phyloP scores from a whole-genome alignment of 2,888 invertebrate species.

The Liodrosophila aerea region DNA sequence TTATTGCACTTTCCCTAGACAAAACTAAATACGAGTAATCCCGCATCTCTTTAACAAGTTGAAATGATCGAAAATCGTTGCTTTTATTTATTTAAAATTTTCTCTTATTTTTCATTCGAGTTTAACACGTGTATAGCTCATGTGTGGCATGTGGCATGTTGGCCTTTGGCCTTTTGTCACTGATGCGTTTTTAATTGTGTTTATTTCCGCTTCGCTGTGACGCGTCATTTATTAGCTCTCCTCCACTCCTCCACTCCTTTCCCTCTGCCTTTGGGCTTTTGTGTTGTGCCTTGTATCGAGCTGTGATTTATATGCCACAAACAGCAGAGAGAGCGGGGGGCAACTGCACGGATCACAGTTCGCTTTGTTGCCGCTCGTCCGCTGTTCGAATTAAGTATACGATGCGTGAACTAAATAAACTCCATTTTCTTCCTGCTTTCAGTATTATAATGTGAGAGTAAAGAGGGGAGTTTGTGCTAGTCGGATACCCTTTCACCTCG shows the following conservation, averaged over 20 bases:
- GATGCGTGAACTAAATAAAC: constrained; percentile 30
- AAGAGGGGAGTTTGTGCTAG: neutral
- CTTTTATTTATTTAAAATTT: too few relatives aligned
- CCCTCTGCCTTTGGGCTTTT: constrained; percentile 16
- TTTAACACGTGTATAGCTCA: neutral
- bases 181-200: constrained; percentile 79
- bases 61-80: too few relatives aligned
- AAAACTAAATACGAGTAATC: too few relatives aligned
- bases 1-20: too few relatives aligned
- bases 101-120: too few relatives aligned
- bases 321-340: neutral
- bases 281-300: constrained; percentile 43
- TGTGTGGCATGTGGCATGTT: constrained; percentile 3
- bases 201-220: constrained; percentile 74
- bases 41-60: too few relatives aligned
- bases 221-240: constrained; percentile 70
- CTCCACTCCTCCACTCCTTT: neutral
- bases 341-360: constrained; percentile 20
- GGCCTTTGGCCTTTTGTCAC: constrained; percentile 46
- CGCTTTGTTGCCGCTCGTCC: too few relatives aligned
- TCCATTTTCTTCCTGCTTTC: too few relatives aligned
- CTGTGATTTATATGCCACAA: constrained; percentile 52
- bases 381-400: constrained; percentile 43
- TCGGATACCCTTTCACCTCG: constrained; percentile 1
- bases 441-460: constrained; percentile 5